Evolutionary conservation across 2,797 vertebrate genomes (phyloP).

Genomic region (Sciurus carolinensis): DNA sequence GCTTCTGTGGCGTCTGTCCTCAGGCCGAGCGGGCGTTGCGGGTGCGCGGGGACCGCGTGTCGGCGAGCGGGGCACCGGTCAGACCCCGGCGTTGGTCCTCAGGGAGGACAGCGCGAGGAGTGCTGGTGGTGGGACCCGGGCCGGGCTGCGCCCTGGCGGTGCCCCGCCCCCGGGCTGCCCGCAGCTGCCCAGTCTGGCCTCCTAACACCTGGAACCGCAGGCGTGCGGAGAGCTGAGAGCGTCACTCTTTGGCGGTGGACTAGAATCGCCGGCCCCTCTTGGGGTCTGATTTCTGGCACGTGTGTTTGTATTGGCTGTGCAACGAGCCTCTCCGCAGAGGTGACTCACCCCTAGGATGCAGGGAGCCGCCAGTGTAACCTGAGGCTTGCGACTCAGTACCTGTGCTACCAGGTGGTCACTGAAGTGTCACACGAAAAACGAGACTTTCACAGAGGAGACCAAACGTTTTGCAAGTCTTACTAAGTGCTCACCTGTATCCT

Average conservation of each 20-base stretch:
- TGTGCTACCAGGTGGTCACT: neutral
- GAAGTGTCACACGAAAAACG: neutral
- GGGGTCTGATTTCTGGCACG: neutral
- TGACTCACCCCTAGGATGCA: slow-evolving; percentile 9
- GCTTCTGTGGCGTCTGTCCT: too few species aligned
- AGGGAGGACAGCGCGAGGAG: too few species aligned
- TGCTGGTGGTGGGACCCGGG: too few species aligned
- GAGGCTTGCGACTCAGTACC: slow-evolving; percentile 11
- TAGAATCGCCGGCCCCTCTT: slow-evolving; percentile 23
- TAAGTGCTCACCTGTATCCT: slow-evolving; percentile 14
- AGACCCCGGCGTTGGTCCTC: too few species aligned
- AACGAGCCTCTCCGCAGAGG: neutral
- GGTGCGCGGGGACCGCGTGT: too few species aligned
- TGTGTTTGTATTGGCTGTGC: slow-evolving; percentile 55
- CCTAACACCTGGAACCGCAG: too few species aligned
- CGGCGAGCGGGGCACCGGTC: too few species aligned
- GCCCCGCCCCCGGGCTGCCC: too few species aligned
- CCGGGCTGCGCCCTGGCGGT: too few species aligned
- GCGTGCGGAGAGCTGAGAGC: too few species aligned
- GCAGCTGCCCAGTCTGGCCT: too few species aligned
- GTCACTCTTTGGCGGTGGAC: neutral
- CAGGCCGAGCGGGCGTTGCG: too few species aligned
- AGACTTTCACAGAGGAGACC: slow-evolving; percentile 12
- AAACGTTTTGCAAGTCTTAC: slow-evolving; percentile 56
- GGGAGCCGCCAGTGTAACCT: neutral